Percentiles rank a stretch among this genome's conserved stretches.
Evolutionary conservation across 2,113 vertebrate genomes (phyloP).

Genomic region (Diglossa brunneiventris): DNA sequence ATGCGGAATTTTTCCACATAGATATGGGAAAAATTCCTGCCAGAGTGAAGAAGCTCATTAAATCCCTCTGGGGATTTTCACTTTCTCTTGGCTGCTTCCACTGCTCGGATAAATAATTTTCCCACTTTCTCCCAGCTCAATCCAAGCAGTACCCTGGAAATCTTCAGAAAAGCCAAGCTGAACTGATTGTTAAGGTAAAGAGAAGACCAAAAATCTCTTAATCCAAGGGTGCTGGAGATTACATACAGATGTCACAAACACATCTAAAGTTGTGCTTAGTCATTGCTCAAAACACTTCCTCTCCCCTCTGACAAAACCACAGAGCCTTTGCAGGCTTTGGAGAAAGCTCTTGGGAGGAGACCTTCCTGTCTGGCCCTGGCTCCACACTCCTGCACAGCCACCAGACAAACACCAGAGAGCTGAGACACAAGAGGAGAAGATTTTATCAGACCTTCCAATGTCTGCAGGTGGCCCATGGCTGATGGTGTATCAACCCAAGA

Average conservation of each 20-base stretch:
- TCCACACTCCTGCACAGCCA: not conserved
- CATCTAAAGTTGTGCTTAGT: not conserved
- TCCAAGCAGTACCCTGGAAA: not conserved
- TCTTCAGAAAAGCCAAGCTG: not conserved
- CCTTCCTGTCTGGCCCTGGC: not conserved
- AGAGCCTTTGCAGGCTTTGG: not conserved
- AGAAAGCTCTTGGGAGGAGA: not conserved
- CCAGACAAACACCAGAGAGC: not conserved
- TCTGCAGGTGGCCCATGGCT: not conserved
- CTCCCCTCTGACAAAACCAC: not conserved
- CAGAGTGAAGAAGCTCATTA: not conserved
- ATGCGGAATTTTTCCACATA: not conserved
- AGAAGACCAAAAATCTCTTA: not conserved
- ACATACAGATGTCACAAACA: not conserved
- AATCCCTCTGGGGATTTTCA: not conserved
- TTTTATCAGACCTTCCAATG: not conserved
- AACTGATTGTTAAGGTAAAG: not conserved
- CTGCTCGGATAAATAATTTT: not conserved
- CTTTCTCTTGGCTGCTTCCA: not conserved
- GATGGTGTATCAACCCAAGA: not conserved
- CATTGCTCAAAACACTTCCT: not conserved
- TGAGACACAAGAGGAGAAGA: not conserved
- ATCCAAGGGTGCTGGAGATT: not conserved
- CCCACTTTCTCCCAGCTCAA: not conserved
- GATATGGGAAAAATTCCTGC: conserved; percentile 15